phyloP scores from a whole-genome alignment of 2,113 vertebrate genomes.

The Collichthys lucidus region DNA sequence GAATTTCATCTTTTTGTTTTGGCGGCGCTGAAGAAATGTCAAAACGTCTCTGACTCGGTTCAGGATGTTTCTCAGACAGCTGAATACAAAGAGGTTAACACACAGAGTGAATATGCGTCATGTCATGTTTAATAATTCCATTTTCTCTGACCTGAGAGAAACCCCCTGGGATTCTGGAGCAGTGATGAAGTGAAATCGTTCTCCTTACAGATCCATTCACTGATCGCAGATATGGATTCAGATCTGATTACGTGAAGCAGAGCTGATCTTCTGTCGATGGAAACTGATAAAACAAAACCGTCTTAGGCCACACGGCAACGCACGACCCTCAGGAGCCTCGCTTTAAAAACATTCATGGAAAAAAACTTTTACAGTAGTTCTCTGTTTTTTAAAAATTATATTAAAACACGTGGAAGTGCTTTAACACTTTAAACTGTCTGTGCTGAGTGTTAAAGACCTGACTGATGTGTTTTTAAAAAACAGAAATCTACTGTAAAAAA shows the following conservation, averaged over 20 bases:
- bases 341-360: too few species aligned
- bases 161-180: background rate
- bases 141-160: background rate
- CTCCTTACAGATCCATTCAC: background rate
- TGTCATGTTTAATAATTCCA: background rate
- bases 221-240: background rate
- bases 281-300: background rate
- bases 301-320: background rate
- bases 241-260: background rate
- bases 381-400: too few species aligned
- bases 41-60: constrained; percentile 24
- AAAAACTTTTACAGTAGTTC: too few species aligned
- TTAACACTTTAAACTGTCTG: too few species aligned
- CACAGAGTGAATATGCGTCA: background rate
- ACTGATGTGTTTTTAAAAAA: too few species aligned
- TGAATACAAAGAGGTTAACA: background rate
- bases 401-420: too few species aligned
- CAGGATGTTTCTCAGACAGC: background rate
- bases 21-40: constrained; percentile 36
- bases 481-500: too few species aligned
- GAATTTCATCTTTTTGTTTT: background rate
- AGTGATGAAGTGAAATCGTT: background rate
- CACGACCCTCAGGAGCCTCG: background rate
- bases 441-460: too few species aligned
- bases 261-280: background rate